Evolutionary conservation across 2,113 vertebrate species (phyloP).

Genomic region (Mirounga angustirostris): DNA sequence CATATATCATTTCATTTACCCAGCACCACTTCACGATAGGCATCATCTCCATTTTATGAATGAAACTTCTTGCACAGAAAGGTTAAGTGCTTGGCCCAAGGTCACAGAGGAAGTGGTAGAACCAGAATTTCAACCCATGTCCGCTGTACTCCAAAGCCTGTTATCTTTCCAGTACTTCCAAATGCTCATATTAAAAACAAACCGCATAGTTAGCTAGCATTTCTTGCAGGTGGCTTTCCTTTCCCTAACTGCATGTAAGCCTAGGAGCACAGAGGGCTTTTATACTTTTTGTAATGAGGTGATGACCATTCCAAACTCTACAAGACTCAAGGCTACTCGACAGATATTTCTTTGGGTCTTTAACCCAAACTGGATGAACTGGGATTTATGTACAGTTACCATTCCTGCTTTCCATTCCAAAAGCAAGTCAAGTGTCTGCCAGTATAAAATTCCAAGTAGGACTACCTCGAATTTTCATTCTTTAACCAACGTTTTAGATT

Average conservation of each 20-base stretch:
- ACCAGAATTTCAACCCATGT: neutral
- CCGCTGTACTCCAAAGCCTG: neutral
- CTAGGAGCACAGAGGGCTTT: neutral
- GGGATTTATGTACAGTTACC: neutral
- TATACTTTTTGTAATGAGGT: accelerated
- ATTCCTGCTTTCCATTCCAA: neutral
- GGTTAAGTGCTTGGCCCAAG: neutral
- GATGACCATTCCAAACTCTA: neutral
- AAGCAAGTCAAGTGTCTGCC: neutral
- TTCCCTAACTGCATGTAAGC: no score
- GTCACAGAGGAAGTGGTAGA: neutral
- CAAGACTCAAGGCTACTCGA: neutral
- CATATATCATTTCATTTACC: neutral
- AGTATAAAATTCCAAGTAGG: neutral
- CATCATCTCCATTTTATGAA: neutral
- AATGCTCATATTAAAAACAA: accelerated
- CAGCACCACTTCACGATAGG: neutral
- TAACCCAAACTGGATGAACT: neutral
- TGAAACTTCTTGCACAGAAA: neutral
- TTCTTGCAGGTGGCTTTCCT: neutral
- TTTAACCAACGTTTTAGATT: neutral
- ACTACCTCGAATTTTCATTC: neutral
- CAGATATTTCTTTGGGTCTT: neutral
- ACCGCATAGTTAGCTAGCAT: neutral
- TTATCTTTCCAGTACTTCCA: neutral